phyloP scores from a whole-genome alignment of 2,797 vertebrate species.

The Balearica regulorum region DNA sequence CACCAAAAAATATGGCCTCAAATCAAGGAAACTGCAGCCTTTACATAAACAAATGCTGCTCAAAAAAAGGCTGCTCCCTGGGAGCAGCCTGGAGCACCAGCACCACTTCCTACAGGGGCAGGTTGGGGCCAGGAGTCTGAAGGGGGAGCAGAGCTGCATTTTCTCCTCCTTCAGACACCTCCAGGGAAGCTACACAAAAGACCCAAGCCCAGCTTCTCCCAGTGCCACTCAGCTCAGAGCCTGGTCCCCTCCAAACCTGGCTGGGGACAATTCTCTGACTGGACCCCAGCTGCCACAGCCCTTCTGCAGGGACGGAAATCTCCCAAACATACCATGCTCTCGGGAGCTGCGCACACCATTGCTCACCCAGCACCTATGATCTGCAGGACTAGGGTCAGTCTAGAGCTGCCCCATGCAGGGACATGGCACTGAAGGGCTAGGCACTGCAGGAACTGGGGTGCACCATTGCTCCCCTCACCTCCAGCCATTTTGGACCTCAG shows the following conservation, averaged over 20 bases:
- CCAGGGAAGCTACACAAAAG: neutral
- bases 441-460: neutral
- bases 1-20: neutral
- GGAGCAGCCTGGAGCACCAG: neutral
- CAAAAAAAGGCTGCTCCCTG: neutral
- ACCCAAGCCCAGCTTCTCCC: neutral
- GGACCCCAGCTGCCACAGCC: neutral
- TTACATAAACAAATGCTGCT: neutral
- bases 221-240: neutral
- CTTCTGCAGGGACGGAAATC: neutral
- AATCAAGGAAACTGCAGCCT: neutral
- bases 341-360: accelerated
- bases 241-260: neutral
- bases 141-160: neutral
- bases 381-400: neutral
- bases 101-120: neutral
- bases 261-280: neutral
- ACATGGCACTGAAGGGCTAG: accelerated
- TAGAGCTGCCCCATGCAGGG: accelerated
- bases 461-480: neutral
- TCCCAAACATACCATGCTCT: accelerated
- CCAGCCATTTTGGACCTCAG: neutral
- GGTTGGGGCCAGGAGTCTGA: neutral
- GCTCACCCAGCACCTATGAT: accelerated
- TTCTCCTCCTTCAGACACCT: neutral